Evolutionary conservation across 2,888 invertebrate genomes (phyloP).

Genomic region (Tetropium fuscum): DNA sequence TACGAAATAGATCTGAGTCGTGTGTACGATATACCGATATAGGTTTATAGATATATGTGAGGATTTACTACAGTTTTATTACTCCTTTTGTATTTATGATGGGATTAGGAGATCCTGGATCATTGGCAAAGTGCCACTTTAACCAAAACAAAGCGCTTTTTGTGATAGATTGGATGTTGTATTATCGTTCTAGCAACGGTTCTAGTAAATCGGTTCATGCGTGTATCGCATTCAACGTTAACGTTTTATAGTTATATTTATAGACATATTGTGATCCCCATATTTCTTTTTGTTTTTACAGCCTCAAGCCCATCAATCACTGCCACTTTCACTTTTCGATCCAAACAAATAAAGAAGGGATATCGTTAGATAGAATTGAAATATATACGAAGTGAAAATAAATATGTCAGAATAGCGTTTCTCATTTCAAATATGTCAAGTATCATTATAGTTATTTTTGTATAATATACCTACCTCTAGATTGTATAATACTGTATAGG

Average conservation of each 20-base stretch:
- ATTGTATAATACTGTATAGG: too few relatives aligned
- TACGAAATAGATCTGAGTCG: not conserved
- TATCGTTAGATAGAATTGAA: too few relatives aligned
- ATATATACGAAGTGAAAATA: too few relatives aligned
- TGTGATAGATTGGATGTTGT: constrained; percentile 3
- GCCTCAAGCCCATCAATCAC: not conserved
- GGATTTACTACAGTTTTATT: constrained; percentile 15
- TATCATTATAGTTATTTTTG: too few relatives aligned
- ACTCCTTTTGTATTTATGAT: constrained; percentile 4
- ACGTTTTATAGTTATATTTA: not conserved
- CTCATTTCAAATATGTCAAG: too few relatives aligned
- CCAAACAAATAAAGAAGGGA: not conserved
- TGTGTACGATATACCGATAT: not conserved
- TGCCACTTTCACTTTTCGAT: not conserved
- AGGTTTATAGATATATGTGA: not conserved
- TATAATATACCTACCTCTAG: too few relatives aligned
- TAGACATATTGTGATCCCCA: not conserved
- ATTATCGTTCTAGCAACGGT: not conserved
- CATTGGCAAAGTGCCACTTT: constrained; percentile 14
- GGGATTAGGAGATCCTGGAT: constrained; percentile 3
- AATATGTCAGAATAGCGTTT: too few relatives aligned
- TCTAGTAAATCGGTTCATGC: not conserved
- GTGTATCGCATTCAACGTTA: not conserved
- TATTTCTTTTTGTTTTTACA: not conserved
- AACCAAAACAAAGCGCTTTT: constrained; percentile 4